Evolutionary conservation across 1,140 invertebrate genomes (phyloP).

Genomic region (Eriocheir sinensis): DNA sequence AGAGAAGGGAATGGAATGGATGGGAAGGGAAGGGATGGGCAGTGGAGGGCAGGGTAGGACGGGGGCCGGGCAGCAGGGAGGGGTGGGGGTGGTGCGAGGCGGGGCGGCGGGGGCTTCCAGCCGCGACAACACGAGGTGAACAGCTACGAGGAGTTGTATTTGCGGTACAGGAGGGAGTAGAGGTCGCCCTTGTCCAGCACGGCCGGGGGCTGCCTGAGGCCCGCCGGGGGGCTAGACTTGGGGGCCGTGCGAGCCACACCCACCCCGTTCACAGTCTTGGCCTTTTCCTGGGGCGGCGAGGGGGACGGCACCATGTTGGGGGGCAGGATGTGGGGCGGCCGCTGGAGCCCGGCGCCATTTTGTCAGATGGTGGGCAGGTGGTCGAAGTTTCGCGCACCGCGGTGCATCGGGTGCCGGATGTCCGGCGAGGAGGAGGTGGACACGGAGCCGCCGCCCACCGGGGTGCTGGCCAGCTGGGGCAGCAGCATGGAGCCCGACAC

Average conservation of each 20-base stretch:
- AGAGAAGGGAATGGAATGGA: too few relatives aligned
- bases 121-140: background rate
- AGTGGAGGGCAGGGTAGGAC: too few relatives aligned
- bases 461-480: conserved; percentile 67
- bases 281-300: conserved; percentile 9
- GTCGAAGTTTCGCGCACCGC: conserved; percentile 70
- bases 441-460: conserved; percentile 61
- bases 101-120: too few relatives aligned
- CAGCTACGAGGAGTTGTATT: conserved; percentile 70
- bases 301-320: conserved; percentile 59
- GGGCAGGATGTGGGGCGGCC: conserved; percentile 20
- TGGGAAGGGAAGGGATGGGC: too few relatives aligned
- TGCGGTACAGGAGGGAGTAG: conserved; percentile 67
- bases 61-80: too few relatives aligned
- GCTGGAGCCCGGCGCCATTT: conserved; percentile 59
- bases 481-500: conserved; percentile 73
- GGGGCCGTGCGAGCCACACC: background rate
- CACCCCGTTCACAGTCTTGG: background rate
- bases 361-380: conserved; percentile 73
- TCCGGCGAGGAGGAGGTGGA: conserved; percentile 71
- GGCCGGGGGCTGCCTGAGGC: conserved; percentile 32
- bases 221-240: conserved; percentile 32
- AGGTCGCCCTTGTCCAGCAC: conserved; percentile 61
- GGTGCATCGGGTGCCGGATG: conserved; percentile 48
- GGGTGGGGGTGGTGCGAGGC: too few relatives aligned